Evolutionary conservation across 2,113 vertebrate genomes (phyloP), one percentile per base, ranked within the genome.

Genomic region (Pseudorhombus dupliciocellatus): DNA sequence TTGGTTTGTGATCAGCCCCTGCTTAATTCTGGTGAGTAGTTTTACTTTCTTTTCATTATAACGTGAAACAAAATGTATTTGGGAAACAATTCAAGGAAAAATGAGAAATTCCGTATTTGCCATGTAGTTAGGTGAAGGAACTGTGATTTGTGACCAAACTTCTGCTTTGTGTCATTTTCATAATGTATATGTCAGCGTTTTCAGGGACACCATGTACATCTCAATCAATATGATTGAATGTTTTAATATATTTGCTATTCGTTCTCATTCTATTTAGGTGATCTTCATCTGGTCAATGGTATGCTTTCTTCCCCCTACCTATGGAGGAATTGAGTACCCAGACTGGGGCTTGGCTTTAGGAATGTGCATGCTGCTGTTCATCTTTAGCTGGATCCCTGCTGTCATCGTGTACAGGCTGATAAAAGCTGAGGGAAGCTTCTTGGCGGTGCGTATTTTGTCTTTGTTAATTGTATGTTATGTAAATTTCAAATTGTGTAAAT

Each of bases 1-100:
- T 77, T 99, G 98, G 97, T 96, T 95, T 78, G 88, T 94, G 25
- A 40, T 99, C 77, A 96, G 93, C 1, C 97, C 98, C 31, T 66
- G 85, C 16, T 81, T 98, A 61, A 78, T 97, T 57, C 21, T 77
- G 66, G 97, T 99, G 60, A 63, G 25, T 30, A 50, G 6, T n/a
- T n/a, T 3, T 4, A 8, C 50, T 50, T 20, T 6, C 37, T 28
- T 24, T 61, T 61, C 25, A 2, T 44, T 26, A 10, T 20, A 42
- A 6, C 18, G 2, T 46, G 46, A 50, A 50, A n/a, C 20, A 10
- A 50, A 50, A 18, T 37, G 10, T 37, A 37, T 11, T 12, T 37
- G 34, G 34, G 11, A 37, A 37, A 37, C 34, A 11, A 37, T 11
- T 37, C 31, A 34, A 10, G 31, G 8, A 34, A 34, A 34, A 34